A percentile compares a stretch with the other conserved stretches of the same genome.
Evolutionary conservation across 1,140 invertebrate genomes (phyloP).

Genomic region (Cylas formicarius): DNA sequence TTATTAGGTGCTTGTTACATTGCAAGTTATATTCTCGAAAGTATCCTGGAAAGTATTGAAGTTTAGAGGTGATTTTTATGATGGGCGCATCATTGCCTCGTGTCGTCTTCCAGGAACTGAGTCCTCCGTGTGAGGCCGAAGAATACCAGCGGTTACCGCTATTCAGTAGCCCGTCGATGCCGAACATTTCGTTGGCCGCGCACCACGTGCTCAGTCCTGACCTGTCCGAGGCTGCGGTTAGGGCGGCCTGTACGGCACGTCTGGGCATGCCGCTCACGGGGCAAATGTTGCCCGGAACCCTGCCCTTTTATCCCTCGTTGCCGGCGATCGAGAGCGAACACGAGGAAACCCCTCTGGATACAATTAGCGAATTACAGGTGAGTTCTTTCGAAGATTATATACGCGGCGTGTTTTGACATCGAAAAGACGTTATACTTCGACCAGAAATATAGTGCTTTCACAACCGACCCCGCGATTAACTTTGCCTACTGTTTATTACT

Average conservation of each 20-base stretch:
- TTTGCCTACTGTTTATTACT: too few species aligned
- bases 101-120: conserved; percentile 24
- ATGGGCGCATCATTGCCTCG: too few species aligned
- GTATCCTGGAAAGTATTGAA: too few species aligned
- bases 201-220: conserved; percentile 39
- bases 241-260: conserved; percentile 63
- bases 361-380: conserved; percentile 42
- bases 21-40: too few species aligned
- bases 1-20: too few species aligned
- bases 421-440: not conserved
- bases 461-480: too few species aligned
- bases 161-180: conserved; percentile 91
- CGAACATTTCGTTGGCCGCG: conserved; percentile 82
- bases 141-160: conserved; percentile 51
- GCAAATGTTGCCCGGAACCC: conserved; percentile 62
- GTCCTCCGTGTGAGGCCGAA: conserved; percentile 45
- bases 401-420: not conserved
- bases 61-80: too few species aligned
- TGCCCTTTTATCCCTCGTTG: conserved; percentile 69
- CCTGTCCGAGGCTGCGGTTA: conserved; percentile 71
- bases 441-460: too few species aligned
- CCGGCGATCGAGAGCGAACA: conserved; percentile 53
- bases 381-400: conserved; percentile 8
- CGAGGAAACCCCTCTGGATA: conserved; percentile 41
- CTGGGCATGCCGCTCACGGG: conserved; percentile 66